phyloP scores from a whole-genome alignment of 1,140 invertebrate species.

The Drosophila lacertosa region DNA sequence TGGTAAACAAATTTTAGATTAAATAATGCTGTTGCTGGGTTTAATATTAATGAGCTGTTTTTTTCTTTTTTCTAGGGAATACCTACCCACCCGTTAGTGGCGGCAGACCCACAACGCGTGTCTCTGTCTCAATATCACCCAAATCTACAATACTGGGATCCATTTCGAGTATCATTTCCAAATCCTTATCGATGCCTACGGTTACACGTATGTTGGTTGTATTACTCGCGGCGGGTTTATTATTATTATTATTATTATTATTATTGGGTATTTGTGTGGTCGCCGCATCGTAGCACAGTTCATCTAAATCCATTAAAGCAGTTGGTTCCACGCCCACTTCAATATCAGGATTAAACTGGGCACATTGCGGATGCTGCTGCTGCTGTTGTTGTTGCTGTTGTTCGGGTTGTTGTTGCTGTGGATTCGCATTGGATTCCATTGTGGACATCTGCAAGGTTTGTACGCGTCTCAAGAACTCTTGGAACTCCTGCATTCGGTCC shows the following conservation, averaged over 20 bases:
- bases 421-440: background rate
- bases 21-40: no score
- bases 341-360: slow-evolving; percentile 20
- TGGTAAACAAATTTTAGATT: background rate
- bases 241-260: slow-evolving; percentile 4
- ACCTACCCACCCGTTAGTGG: slow-evolving; percentile 84
- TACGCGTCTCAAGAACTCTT: slow-evolving; percentile 62
- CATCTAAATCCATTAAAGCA: slow-evolving; percentile 48
- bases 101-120: slow-evolving; percentile 68
- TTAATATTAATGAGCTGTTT: background rate
- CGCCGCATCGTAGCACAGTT: background rate
- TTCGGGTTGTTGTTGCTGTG: background rate
- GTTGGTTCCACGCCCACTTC: slow-evolving; percentile 69
- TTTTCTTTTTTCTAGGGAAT: slow-evolving; percentile 4
- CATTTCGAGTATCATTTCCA: slow-evolving; percentile 87
- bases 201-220: slow-evolving; percentile 84
- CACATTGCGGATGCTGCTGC: background rate
- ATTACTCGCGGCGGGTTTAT: background rate
- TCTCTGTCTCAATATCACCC: slow-evolving; percentile 55
- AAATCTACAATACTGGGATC: slow-evolving; percentile 87
- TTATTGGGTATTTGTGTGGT: background rate
- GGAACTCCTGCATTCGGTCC: slow-evolving; percentile 57
- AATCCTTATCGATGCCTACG: slow-evolving; percentile 87
- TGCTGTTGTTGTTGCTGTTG: background rate
- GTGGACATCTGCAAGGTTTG: slow-evolving; percentile 67